Percentiles rank a stretch among this genome's conserved stretches.
Evolutionary conservation across 2,888 invertebrate species (phyloP).

Genomic region (Watsonalla binaria): DNA sequence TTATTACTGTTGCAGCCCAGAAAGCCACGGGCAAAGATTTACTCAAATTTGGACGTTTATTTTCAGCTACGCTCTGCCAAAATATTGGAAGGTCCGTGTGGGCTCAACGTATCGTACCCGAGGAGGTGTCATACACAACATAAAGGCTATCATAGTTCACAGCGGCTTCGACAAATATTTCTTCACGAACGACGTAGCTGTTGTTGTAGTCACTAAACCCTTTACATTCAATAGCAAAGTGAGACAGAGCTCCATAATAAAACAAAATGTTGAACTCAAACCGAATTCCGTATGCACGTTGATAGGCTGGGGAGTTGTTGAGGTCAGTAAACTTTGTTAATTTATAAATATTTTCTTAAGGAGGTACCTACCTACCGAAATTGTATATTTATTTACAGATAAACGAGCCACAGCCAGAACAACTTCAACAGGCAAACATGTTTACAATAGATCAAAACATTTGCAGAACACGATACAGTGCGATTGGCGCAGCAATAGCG

Average conservation of each 20-base stretch:
- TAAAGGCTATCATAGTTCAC: slow-evolving; percentile 55
- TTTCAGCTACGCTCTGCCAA: slow-evolving; percentile 54
- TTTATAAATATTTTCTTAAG: neutral
- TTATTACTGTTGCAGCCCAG: no score
- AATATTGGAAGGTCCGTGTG: slow-evolving; percentile 60
- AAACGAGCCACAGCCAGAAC: slow-evolving; percentile 55
- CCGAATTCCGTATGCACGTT: slow-evolving; percentile 48
- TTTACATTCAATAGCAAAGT: slow-evolving; percentile 47
- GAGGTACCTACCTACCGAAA: neutral
- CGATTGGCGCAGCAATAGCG: slow-evolving; percentile 51
- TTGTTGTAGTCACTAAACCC: slow-evolving; percentile 44
- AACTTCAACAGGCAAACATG: slow-evolving; percentile 53
- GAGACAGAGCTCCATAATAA: slow-evolving; percentile 58
- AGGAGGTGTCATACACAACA: slow-evolving; percentile 51
- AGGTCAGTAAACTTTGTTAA: slow-evolving; percentile 31
- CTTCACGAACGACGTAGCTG: slow-evolving; percentile 60
- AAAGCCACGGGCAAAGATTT: no score
- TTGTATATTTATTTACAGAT: slow-evolving; percentile 33
- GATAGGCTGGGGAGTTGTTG: slow-evolving; percentile 63
- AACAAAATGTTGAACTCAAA: slow-evolving; percentile 47
- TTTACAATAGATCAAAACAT: slow-evolving; percentile 45
- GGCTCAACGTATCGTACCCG: slow-evolving; percentile 57
- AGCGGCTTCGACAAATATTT: slow-evolving; percentile 50
- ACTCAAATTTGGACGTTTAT: neutral
- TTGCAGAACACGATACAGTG: slow-evolving; percentile 50